Evolutionary conservation across 2,797 vertebrate genomes (phyloP), one percentile per base, ranked within the genome.

Genomic region (Protonibea diacanthus): DNA sequence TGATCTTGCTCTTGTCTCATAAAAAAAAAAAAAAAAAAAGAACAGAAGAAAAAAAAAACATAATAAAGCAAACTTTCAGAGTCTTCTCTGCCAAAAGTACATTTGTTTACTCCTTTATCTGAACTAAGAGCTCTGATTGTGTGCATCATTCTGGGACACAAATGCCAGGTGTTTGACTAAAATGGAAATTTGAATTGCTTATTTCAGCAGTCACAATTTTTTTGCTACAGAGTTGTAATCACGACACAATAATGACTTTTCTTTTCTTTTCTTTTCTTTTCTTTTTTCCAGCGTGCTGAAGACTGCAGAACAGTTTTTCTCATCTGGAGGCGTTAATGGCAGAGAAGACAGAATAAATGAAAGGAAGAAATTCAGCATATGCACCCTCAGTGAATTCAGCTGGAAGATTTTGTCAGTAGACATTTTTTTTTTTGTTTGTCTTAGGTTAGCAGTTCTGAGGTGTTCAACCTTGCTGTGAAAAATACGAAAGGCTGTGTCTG

Each of bases 1-100:
- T 42, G 76, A 80, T 88, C 66, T 81, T 71, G 75, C 9, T 64
- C 73, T 67, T 70, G 61, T 84, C 78, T 82, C 72, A 53, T 87
- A 74, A 86, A 88, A 71, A 75, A 33, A 6, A 33, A 33, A 1
- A 8, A 33, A n/a, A n/a, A n/a, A n/a, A n/a, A n/a, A n/a, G n/a
- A n/a, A n/a, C n/a, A n/a, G n/a, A n/a, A n/a, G n/a, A 1, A 8
- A 33, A 1, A 33, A 27, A 48, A 76, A 74, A 6, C 23, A 60
- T 4, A 65, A 47, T 42, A 74, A 76, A 71, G 40, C 11, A 1
- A 76, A 79, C 59, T 69, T 74, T 82, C 63, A n/a, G 40, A 51
- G 44, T 13, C 18, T 42, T 67, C 59, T 74, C 15, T 10, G 4
- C 13, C 27, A 20, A 21, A n/a, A 64, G 15, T 13, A 14, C 13